Evolutionary conservation across 2,797 vertebrate species (phyloP).

Genomic region (Onychomys torridus): DNA sequence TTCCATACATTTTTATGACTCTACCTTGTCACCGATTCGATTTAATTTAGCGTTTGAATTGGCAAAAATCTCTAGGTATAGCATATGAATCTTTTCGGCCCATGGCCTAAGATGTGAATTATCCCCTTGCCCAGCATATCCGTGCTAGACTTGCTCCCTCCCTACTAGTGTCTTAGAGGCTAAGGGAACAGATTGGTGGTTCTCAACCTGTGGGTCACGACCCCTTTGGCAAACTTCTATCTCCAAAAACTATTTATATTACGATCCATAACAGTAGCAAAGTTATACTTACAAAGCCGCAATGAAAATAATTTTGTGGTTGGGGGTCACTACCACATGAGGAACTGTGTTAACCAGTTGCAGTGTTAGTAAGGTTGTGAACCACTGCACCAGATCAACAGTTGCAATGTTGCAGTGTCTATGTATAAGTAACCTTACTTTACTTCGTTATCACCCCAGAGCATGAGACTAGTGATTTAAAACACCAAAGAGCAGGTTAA

Average conservation of each 20-base stretch:
- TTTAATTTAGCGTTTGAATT: background rate
- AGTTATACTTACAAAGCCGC: background rate
- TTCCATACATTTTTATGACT: background rate
- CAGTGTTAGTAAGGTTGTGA: background rate
- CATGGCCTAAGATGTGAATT: background rate
- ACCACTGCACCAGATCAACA: background rate
- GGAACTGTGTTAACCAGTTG: background rate
- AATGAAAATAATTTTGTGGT: background rate
- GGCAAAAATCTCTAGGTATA: background rate
- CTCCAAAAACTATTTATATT: background rate
- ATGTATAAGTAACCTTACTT: background rate
- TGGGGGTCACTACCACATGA: background rate
- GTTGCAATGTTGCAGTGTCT: background rate
- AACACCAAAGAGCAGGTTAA: background rate
- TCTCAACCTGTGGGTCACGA: background rate
- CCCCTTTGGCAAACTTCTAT: background rate
- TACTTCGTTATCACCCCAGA: background rate
- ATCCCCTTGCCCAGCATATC: background rate
- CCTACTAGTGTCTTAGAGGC: background rate
- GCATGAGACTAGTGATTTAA: background rate
- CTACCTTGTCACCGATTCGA: background rate
- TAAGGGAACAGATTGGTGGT: background rate
- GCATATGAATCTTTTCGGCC: background rate
- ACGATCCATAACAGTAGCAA: background rate
- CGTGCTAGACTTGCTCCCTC: background rate